Evolutionary conservation across 2,113 vertebrate species (phyloP), one percentile per base, ranked within the genome.

Genomic region (Coryphaenoides rupestris): DNA sequence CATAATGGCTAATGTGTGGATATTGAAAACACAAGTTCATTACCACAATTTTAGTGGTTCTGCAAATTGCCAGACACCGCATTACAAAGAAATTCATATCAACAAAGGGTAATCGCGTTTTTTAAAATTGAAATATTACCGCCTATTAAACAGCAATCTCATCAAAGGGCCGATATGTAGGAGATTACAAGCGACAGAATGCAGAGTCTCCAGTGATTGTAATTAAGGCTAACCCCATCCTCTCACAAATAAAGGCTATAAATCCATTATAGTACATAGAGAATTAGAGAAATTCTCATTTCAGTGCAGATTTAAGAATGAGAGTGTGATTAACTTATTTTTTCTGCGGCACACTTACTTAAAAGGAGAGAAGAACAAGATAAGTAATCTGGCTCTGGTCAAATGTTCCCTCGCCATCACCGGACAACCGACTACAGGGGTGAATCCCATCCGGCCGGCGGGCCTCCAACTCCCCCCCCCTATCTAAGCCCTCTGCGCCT

Each of bases 201-300:
- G 60, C 28, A 26, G 60, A 74, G 78, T 76, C 77, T 74, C 78
- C 69, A 60, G 40, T 77, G 70, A 70, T 71, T 80, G 74, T 79
- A 80, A 85, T 84, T 86, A 86, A 77, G 65, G 71, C 66, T 58
- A 69, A 68, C 71, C 61, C 71, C 73, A 72, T 82, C 62, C 68
- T 78, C 66, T 79, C 65, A 66, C 59, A 81, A 86, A 84, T 79
- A 84, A 82, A 81, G 50, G 67, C 70, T 75, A 63, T 75, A 73
- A 81, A 73, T 53, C 75, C 70, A 78, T 85, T 85, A 26, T 47
- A 82, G 65, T 70, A 83, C 58, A 52, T 26, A 23, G 64, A 69
- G 66, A 76, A 76, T 72, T 70, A 62, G 58, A 80, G 58, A 45
- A 72, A 82, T 74, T 84, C 66, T 75, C 60, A 69, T 75, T 66